Conservation (phyloP, 2,888 invertebrate species). For the Catocala fraxini region DNA sequence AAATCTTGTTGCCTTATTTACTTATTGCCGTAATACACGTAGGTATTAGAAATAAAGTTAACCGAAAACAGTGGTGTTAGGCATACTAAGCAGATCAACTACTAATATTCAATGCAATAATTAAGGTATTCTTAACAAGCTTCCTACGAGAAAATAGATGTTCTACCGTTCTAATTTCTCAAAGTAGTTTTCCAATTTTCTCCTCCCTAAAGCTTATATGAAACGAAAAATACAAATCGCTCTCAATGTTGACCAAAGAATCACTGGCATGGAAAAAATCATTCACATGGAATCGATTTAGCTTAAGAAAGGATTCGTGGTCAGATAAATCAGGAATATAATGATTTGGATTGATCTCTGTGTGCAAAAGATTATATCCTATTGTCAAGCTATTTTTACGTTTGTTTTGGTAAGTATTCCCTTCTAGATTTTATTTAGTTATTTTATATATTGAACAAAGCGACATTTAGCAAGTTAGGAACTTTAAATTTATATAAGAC, state of each 20-base stretch:
- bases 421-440: no score
- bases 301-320: conserved; percentile 68
- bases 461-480: no score
- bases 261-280: conserved; percentile 76
- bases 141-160: conserved; percentile 10
- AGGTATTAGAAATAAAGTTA: no score
- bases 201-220: conserved; percentile 42
- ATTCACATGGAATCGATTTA: conserved; percentile 73
- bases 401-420: background rate
- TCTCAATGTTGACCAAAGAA: conserved; percentile 68
- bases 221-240: conserved; percentile 61
- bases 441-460: no score
- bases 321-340: conserved; percentile 67
- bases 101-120: no score
- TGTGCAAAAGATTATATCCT: conserved; percentile 26
- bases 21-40: no score
- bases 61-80: no score
- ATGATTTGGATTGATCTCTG: conserved; percentile 49
- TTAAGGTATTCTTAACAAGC: background rate
- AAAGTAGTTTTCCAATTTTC: conserved; percentile 40
- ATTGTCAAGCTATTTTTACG: conserved; percentile 6
- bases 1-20: no score
- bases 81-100: no score
- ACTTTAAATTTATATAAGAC: no score
- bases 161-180: conserved; percentile 24